These are phyloP conservation scores for Nyctalus aviator DNA, from an alignment of 2,797 vertebrate genomes.

Conservation along the genomic window DNA sequence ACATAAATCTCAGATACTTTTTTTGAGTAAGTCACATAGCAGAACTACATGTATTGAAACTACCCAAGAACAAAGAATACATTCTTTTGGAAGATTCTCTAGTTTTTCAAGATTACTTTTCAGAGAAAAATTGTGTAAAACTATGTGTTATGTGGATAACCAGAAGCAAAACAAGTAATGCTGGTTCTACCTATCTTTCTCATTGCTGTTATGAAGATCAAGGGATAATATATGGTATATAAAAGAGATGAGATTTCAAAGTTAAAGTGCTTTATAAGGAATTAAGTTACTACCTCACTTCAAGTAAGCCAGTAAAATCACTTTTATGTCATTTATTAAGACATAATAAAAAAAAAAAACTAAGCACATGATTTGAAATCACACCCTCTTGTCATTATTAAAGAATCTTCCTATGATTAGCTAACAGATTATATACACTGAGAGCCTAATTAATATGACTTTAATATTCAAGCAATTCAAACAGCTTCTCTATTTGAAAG, in stretches of 20 bases:
- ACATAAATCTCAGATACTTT: not conserved
- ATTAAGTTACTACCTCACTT: not conserved
- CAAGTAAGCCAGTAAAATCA: not conserved
- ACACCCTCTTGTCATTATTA: not conserved
- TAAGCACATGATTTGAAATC: not conserved
- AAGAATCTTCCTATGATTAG: constrained; percentile 6
- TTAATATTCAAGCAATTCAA: constrained; percentile 49
- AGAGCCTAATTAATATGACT: constrained; percentile 24
- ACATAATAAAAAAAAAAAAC: not conserved
- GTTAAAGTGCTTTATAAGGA: not conserved
- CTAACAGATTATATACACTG: not conserved
- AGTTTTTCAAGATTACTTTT: not conserved
- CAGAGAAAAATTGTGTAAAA: constrained; percentile 19
- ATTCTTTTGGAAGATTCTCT: constrained; percentile 29
- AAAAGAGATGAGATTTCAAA: constrained; percentile 16
- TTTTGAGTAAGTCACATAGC: constrained; percentile 4
- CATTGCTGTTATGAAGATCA: not conserved
- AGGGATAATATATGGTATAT: not conserved
- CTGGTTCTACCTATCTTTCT: not conserved
- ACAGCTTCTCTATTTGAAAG: not conserved
- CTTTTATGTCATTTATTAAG: constrained; percentile 31
- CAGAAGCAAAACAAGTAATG: not conserved
- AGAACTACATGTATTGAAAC: constrained; percentile 7
- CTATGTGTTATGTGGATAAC: not conserved
- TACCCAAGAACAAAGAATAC: not conserved